Evolutionary conservation across 2,888 invertebrate genomes (phyloP), one percentile per base, ranked within the genome.

Genomic region (Ophion obscuratus): DNA sequence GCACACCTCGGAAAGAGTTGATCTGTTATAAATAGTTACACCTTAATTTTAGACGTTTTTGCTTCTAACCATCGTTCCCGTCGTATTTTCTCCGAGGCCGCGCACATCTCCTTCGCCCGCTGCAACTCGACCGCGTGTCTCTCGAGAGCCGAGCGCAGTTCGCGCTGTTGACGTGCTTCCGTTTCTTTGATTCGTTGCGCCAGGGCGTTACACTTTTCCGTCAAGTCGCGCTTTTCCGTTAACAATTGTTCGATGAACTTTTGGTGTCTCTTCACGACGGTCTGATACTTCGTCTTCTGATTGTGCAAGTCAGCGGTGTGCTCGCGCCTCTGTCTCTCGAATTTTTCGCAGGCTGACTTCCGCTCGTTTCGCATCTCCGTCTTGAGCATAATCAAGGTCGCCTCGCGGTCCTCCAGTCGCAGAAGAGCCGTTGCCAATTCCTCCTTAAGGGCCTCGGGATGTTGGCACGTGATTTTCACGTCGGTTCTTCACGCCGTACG

Each of bases 1-100:
- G 53, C 17, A 53, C 5, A 3, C 5, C 5, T 53, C 17, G 53
- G 5, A 17, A 53, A 53, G 17, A 17, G 53, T 84, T 64, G 24
- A 68, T 68, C 36, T n/a, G n/a, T 66, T 24, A 31, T 53, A 24
- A 59, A 61, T 74, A 57, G 40, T 44, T 82, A 57, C 90, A 97
- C 97, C 95, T 98, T 97, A 78, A 98, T 97, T 94, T 97, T 97
- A 90, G 97, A 97, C 3, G 97, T 97, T 93, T 97, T 97, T 81
- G 96, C 96, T 75, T 97, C 96, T 64, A 98, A 96, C 98, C 98
- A 98, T 76, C 97, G 96, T 91, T 98, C 97, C 36, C 96, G 94
- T 11, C 96, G 94, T 17, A 96, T 94, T 92, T 97, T 98, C 92
- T 98, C 98, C 0, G 97, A 96, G 40, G 97, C 97, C 36, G 96